Evolutionary conservation across 2,888 invertebrate genomes (phyloP).

Genomic region (Heliconius ismenius): DNA sequence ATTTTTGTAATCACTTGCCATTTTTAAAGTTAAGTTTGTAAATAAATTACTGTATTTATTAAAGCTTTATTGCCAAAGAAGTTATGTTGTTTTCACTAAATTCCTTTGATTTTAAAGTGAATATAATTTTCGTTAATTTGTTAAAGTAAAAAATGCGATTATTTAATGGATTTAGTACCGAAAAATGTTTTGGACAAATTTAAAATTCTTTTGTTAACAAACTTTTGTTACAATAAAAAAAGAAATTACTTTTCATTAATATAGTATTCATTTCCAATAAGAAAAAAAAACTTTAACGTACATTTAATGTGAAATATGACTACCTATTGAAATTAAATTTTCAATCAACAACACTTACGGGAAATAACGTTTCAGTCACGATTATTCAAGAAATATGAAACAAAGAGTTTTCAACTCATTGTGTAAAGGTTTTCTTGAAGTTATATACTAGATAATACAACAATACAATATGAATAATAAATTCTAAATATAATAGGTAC

Average conservation of each 20-base stretch:
- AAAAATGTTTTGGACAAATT: too few relatives aligned
- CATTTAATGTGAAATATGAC: neutral
- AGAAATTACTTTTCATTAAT: neutral
- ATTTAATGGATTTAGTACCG: too few relatives aligned
- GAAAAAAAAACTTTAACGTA: neutral
- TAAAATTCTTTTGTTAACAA: neutral
- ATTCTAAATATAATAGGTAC: neutral
- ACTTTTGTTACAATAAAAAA: neutral
- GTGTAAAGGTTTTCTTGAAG: neutral
- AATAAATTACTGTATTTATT: slow-evolving; percentile 38
- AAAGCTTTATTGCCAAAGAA: slow-evolving; percentile 31
- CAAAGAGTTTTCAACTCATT: neutral
- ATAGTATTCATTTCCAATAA: neutral
- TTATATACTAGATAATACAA: neutral
- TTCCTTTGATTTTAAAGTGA: neutral
- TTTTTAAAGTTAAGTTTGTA: slow-evolving; percentile 27
- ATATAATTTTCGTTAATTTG: too few relatives aligned
- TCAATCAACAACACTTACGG: neutral
- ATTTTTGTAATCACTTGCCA: slow-evolving; percentile 32
- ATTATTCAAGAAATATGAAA: neutral
- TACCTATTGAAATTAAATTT: neutral
- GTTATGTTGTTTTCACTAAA: neutral
- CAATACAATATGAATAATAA: neutral
- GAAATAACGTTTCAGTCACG: slow-evolving; percentile 1
- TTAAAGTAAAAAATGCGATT: too few relatives aligned